Conservation (phyloP, 2,797 vertebrate genomes). For the Scarus forsteni region DNA sequence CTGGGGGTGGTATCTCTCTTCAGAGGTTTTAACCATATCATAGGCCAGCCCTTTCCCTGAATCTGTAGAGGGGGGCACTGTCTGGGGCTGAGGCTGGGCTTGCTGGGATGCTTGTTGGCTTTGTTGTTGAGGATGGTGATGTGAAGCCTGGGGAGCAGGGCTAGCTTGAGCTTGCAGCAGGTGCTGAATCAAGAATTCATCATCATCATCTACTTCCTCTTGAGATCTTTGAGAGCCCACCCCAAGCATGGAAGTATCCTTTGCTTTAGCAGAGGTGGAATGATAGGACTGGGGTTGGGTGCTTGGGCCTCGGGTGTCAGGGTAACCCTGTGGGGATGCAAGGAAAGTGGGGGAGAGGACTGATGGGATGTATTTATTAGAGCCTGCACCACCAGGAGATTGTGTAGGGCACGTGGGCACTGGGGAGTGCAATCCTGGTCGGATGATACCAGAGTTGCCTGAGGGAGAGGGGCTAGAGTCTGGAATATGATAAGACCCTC, state of each 20-base stretch:
- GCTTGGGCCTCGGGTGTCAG: conserved; percentile 82
- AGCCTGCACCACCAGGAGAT: conserved; percentile 81
- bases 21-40: conserved; percentile 89
- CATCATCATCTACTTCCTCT: conserved; percentile 86
- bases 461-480: conserved; percentile 93
- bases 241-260: conserved; percentile 87
- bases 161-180: conserved; percentile 92
- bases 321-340: conserved; percentile 88
- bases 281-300: conserved; percentile 84
- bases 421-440: conserved; percentile 91
- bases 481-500: conserved; percentile 85
- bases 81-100: conserved; percentile 76
- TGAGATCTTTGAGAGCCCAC: conserved; percentile 82
- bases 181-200: conserved; percentile 95
- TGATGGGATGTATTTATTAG: conserved; percentile 91
- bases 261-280: conserved; percentile 82
- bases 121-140: conserved; percentile 82
- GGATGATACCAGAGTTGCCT: conserved; percentile 89
- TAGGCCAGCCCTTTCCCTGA: conserved; percentile 87
- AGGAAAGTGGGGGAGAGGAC: conserved; percentile 93
- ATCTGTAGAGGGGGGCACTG: conserved; percentile 81
- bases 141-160: conserved; percentile 81
- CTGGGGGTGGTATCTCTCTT: conserved; percentile 93
- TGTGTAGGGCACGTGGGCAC: conserved; percentile 88
- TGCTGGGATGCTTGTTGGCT: conserved; percentile 81